Percentiles rank a stretch among this genome's conserved stretches.
These are phyloP conservation scores for Elephantulus edwardii DNA, from an alignment of 2,113 vertebrate genomes.

Conservation along the genomic window DNA sequence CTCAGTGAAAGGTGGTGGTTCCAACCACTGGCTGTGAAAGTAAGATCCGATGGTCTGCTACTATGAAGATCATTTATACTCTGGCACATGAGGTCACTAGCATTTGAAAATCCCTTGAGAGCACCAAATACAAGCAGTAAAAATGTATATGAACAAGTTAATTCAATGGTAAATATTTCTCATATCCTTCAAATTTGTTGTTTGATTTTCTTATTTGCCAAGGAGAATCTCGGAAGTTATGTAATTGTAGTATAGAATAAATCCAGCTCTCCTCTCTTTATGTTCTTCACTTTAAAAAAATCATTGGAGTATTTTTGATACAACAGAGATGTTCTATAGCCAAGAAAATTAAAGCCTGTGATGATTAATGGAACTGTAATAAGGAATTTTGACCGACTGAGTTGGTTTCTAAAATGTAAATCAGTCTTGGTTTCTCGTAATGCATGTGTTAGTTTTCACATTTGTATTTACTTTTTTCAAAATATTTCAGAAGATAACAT, in stretches of 20 bases:
- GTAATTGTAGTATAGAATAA: background rate
- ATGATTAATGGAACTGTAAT: background rate
- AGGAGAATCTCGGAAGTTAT: background rate
- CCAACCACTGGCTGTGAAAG: background rate
- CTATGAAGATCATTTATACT: background rate
- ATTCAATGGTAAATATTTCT: background rate
- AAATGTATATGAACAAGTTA: background rate
- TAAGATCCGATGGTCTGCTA: background rate
- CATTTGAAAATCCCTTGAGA: accelerated
- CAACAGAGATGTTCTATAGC: background rate
- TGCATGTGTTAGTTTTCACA: background rate
- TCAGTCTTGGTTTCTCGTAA: background rate
- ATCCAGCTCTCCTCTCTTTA: background rate
- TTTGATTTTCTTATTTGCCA: conserved; percentile 5
- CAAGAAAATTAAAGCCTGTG: background rate
- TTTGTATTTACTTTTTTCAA: conserved; percentile 52
- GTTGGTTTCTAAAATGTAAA: background rate
- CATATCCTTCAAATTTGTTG: background rate
- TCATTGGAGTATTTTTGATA: background rate
- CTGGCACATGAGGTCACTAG: background rate
- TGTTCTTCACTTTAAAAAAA: conserved; percentile 1
- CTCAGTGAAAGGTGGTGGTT: background rate
- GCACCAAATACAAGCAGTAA: background rate
- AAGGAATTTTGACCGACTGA: background rate
- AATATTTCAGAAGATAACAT: background rate